Evolutionary conservation across 2,113 vertebrate species (phyloP), one percentile per base, ranked within the genome.

Genomic region (Procavia capensis): DNA sequence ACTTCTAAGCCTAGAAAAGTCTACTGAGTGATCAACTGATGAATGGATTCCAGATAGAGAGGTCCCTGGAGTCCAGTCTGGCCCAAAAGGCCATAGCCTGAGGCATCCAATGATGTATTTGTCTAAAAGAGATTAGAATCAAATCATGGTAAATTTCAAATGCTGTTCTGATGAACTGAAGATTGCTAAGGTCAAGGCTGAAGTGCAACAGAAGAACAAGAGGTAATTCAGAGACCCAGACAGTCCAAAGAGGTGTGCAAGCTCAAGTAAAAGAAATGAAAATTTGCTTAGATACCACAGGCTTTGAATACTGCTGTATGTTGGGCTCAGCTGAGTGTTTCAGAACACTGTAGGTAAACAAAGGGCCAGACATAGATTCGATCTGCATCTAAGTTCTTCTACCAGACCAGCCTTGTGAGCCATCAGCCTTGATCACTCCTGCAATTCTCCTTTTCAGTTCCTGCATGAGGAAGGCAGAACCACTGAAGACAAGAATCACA

Each of bases 131-230:
- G 59, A 31, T 76, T 57, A 90, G 39, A 25, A 13, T 84, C 61
- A 79, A 90, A 92, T 91, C 61, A 54, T 61, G n/a, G 17, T 72
- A 74, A 92, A 31, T 50, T 79, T 81, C 39, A 59, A 83, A 27
- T 93, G 59, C 61, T 66, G 31, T 43, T 10, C 2, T 88, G 31
- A 84, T 13, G 36, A 88, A 4, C 31, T 74, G 54, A 78, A 47
- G 92, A 90, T 36, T 66, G 45, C 39, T 47, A 74, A 76, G 39
- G 59, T 10, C 81, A 85, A 76, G 47, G 57, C 34, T 57, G n/a
- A 63, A 82, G 41, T 36, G n/a, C 41, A 78, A 61, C 11, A 72
- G 36, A 72, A 57, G 57, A 82, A 76, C 45, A 86, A 72, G 50
- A 34, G 17, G 36, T 81, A 39, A n/a, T 25, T 90, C 45, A 90